Base-by-base conservation (phyloP, 2,888 invertebrate genomes). In the Adelognathus sp. region DNA sequence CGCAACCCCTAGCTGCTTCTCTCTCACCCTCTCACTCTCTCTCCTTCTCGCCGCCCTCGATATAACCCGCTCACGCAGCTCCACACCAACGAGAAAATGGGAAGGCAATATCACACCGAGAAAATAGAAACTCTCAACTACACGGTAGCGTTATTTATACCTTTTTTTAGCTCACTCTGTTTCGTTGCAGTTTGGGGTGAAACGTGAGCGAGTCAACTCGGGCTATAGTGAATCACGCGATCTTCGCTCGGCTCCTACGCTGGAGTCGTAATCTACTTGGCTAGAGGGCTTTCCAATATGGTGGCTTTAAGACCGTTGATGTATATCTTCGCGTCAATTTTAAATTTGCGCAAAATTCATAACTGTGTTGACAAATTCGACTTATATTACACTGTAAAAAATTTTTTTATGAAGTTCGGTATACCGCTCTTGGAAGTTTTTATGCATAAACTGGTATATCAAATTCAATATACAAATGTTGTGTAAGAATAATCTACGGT, bases 91-190 rank as follows among this genome's bases (percentile, higher is more conserved):
- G 67, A 61, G 71, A 61, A 79, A 79, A 79, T 79, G 75, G 71
- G 66, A 70, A 67, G 82, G 82, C 82, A 81, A 81, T 83, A 79
- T 79, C 79, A 79, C 80, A 76, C 76, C 77, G 73, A 56, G 81
- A 80, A 79, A 82, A 81, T 72, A 79, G 81, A 81, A 79, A 71
- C 81, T 82, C 64, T 39, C 60, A 54, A 76, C 75, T 79, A 67
- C 46, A 79, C 46, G 64, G 14, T 39, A 16, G 39, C 16, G 7
- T 46, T 41, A 9, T 3, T 24, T 61, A 61, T 60, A 66, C 61
- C 44, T 18, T 36, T 60, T 46, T 18, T 36, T 29, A 46, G 63
- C 44, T 54, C 64, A n/a, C 54, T 70, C 7, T 16, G 58, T 16
- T 58, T 36, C 54, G 31, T n/a, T n/a, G n/a, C n/a, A n/a, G n/a